These are phyloP conservation scores for Ceryle rudis DNA, from an alignment of 2,797 vertebrate genomes.

Conservation along the genomic window DNA sequence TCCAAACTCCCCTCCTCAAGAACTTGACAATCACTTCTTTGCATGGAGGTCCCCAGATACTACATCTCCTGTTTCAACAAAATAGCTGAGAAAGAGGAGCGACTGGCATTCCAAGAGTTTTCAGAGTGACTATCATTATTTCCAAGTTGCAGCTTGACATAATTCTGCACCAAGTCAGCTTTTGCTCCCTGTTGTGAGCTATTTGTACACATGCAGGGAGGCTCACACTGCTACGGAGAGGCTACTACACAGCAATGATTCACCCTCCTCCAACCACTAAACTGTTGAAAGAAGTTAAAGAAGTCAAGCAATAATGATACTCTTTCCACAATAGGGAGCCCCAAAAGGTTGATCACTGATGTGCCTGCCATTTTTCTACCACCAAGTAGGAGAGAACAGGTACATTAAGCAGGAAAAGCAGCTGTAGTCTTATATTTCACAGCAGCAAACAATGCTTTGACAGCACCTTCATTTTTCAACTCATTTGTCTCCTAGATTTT, in stretches of 20 bases:
- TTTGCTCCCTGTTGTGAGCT: neutral
- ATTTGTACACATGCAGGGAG: neutral
- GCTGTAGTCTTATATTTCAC: neutral
- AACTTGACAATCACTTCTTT: neutral
- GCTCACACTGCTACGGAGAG: neutral
- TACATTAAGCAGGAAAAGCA: neutral
- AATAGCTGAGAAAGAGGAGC: neutral
- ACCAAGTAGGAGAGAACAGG: neutral
- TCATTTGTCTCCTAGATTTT: neutral
- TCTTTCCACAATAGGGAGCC: neutral
- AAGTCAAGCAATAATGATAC: neutral
- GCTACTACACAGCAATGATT: neutral
- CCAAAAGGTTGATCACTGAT: neutral
- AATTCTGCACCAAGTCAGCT: neutral
- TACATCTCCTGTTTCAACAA: neutral
- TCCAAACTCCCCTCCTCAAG: neutral
- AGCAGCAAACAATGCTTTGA: neutral
- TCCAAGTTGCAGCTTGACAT: neutral
- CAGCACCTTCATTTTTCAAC: neutral
- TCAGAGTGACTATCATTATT: neutral
- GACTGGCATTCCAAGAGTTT: neutral
- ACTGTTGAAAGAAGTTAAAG: neutral
- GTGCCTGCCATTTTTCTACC: neutral
- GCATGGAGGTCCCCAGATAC: neutral
- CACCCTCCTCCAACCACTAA: neutral